Evolutionary conservation across 1,140 invertebrate species (phyloP).

Genomic region (Latrodectus geometricus): DNA sequence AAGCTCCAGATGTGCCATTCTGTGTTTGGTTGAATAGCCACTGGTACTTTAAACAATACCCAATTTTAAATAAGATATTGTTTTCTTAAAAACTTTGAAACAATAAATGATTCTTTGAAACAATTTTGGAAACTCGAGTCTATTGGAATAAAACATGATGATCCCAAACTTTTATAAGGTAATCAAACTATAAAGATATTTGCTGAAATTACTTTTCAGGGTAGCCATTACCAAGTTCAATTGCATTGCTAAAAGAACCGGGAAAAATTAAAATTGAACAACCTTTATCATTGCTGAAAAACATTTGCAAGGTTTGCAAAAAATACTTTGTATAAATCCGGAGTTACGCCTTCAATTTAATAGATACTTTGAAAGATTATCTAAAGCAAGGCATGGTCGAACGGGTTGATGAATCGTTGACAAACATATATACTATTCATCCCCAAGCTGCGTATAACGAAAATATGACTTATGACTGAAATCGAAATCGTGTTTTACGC

Average conservation of each 20-base stretch:
- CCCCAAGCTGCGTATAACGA: not conserved
- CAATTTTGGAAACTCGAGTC: constrained; percentile 4
- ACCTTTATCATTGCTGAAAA: constrained; percentile 2
- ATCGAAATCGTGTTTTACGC: constrained; percentile 41
- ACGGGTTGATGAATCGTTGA: not conserved
- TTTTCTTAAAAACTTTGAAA: not conserved
- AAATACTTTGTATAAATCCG: constrained; percentile 2
- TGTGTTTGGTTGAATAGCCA: constrained; percentile 1
- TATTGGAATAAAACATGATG: constrained; percentile 16
- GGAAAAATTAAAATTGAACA: constrained; percentile 8
- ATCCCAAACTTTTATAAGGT: not conserved
- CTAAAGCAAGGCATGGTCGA: constrained; percentile 3
- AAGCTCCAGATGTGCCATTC: not conserved
- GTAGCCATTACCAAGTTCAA: not conserved
- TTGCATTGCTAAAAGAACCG: constrained; percentile 15
- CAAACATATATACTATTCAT: not conserved
- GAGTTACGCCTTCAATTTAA: not conserved
- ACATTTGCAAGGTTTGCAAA: not conserved
- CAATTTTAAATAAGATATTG: not conserved
- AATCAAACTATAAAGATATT: not conserved
- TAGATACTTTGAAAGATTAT: constrained; percentile 20
- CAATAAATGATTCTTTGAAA: not conserved
- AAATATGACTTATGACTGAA: constrained; percentile 25
- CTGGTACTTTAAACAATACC: not conserved
- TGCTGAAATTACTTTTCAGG: not conserved